A percentile compares a stretch with the other conserved stretches of the same genome.
Evolutionary conservation across 2,113 vertebrate genomes (phyloP).

Genomic region (Seriola rivoliana): DNA sequence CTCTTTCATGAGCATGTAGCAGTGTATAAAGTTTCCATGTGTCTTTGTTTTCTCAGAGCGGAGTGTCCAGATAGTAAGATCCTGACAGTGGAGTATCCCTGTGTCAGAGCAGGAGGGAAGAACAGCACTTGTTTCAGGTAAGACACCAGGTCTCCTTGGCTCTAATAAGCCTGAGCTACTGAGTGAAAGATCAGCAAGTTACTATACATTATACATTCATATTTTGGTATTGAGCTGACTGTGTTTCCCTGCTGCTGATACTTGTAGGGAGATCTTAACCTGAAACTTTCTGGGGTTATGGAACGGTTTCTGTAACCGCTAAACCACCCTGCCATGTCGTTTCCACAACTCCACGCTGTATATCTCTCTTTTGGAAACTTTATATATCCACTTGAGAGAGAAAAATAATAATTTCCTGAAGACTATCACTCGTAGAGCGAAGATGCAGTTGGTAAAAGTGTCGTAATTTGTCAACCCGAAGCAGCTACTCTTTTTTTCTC

Average conservation of each 20-base stretch:
- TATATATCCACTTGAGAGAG: conserved; percentile 9
- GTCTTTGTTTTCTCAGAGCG: conserved; percentile 57
- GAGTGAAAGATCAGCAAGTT: not conserved
- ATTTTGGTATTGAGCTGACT: not conserved
- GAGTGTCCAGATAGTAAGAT: conserved; percentile 85
- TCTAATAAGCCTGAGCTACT: not conserved
- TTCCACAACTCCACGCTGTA: conserved; percentile 25
- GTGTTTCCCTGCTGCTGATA: conserved; percentile 39
- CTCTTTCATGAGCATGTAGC: not conserved
- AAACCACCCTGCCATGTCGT: conserved; percentile 43
- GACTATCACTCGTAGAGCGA: conserved; percentile 18
- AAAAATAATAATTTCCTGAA: conserved; percentile 30
- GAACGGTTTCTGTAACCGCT: conserved; percentile 46
- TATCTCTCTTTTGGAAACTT: conserved; percentile 35
- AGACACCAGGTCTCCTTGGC: conserved; percentile 10
- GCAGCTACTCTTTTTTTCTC: not conserved
- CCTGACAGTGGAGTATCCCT: conserved; percentile 84
- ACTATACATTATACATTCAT: conserved; percentile 3
- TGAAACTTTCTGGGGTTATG: conserved; percentile 29
- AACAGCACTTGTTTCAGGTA: conserved; percentile 84
- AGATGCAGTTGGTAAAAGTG: conserved; percentile 9
- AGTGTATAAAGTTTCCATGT: not conserved
- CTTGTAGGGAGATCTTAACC: conserved; percentile 14
- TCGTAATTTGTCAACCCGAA: conserved; percentile 4
- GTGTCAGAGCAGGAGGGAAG: conserved; percentile 77